Evolutionary conservation across 2,888 invertebrate species (phyloP).

Genomic region (Spodoptera exigua): DNA sequence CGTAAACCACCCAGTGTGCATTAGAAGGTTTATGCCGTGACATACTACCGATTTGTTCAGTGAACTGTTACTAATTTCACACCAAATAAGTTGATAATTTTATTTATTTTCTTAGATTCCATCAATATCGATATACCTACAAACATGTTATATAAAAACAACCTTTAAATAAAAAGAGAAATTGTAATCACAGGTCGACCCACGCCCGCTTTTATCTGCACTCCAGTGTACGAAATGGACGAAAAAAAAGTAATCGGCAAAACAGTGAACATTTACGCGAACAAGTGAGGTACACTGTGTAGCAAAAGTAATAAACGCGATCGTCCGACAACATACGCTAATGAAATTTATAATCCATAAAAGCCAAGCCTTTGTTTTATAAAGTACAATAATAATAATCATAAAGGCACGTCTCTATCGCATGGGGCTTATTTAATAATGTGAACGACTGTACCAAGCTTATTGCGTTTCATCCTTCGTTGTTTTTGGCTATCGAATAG

Average conservation of each 20-base stretch:
- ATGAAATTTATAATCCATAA: constrained; percentile 87
- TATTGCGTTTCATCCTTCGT: constrained; percentile 36
- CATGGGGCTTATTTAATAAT: constrained; percentile 60
- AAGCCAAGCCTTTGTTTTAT: constrained; percentile 80
- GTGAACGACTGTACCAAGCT: constrained; percentile 58
- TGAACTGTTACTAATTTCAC: constrained; percentile 11
- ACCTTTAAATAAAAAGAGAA: too few species aligned
- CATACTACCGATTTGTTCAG: constrained; percentile 53
- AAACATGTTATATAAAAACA: too few species aligned
- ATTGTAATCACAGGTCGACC: too few species aligned
- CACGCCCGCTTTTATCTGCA: not conserved
- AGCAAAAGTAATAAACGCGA: constrained; percentile 76
- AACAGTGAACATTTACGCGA: constrained; percentile 28
- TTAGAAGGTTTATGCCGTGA: constrained; percentile 53
- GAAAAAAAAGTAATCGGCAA: constrained; percentile 15
- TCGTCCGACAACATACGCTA: constrained; percentile 82
- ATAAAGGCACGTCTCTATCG: constrained; percentile 73
- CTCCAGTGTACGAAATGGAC: not conserved
- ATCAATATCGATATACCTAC: too few species aligned
- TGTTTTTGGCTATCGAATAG: constrained; percentile 16
- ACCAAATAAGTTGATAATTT: too few species aligned
- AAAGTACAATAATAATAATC: constrained; percentile 88
- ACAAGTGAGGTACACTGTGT: constrained; percentile 48
- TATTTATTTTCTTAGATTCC: too few species aligned
- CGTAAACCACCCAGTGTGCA: constrained; percentile 71